phyloP scores from a whole-genome alignment of 2,113 vertebrate species.

The Silurus glanis region DNA sequence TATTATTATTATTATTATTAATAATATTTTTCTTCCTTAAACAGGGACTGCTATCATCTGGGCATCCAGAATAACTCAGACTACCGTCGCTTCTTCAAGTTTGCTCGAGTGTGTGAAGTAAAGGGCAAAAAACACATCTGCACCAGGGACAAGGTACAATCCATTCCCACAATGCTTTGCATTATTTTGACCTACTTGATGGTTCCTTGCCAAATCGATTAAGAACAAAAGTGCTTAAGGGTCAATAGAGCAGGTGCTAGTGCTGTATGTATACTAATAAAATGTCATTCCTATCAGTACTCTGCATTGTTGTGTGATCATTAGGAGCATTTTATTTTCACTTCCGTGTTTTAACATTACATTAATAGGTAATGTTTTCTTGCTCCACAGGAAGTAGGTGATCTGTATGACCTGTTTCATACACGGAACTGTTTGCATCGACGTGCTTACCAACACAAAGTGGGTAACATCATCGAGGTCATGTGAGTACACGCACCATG shows the following conservation, averaged over 20 bases:
- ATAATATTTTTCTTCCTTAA: not conserved
- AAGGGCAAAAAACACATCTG: constrained; percentile 80
- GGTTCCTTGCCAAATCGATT: not conserved
- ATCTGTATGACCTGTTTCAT: constrained; percentile 95
- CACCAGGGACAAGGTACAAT: constrained; percentile 86
- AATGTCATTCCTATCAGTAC: not conserved
- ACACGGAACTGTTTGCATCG: constrained; percentile 87
- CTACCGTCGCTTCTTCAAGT: constrained; percentile 83
- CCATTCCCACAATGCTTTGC: not conserved
- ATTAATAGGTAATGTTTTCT: not conserved
- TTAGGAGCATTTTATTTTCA: not conserved
- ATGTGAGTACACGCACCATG: constrained; percentile 77
- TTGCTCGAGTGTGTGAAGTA: constrained; percentile 86
- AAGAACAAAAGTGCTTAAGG: not conserved
- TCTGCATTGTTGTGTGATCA: not conserved
- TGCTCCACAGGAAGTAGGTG: constrained; percentile 80
- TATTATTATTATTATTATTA: not conserved
- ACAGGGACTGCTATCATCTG: constrained; percentile 91
- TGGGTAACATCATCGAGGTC: constrained; percentile 86
- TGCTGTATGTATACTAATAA: not conserved
- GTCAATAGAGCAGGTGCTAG: not conserved
- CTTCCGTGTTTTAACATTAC: not conserved
- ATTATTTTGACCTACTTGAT: not conserved
- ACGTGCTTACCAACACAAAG: constrained; percentile 92
- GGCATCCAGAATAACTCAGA: constrained; percentile 96